A percentile compares a stretch with the other conserved stretches of the same genome.
Conservation (phyloP, 2,797 vertebrate genomes). For the Acipenser oxyrinchus region DNA sequence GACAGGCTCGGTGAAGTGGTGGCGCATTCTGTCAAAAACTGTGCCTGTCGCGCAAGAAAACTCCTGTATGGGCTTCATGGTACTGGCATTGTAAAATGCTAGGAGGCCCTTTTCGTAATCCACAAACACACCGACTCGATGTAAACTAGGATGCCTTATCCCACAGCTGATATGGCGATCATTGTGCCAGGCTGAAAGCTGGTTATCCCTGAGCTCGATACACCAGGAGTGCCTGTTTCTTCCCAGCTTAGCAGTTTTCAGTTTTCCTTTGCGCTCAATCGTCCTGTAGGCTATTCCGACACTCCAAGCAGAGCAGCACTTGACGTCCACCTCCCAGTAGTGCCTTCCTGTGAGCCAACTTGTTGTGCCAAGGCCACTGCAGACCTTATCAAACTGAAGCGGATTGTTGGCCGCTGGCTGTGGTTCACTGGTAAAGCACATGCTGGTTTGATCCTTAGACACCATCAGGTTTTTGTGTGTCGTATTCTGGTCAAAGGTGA, state of each 20-base stretch:
- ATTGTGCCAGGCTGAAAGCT: slow-evolving; percentile 54
- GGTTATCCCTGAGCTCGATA: slow-evolving; percentile 44
- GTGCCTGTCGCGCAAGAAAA: slow-evolving; percentile 43
- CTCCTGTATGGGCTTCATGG: slow-evolving; percentile 51
- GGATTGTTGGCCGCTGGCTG: slow-evolving; percentile 26
- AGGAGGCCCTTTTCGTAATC: slow-evolving; percentile 51
- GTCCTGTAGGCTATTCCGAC: slow-evolving; percentile 52
- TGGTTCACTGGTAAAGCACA: slow-evolving; percentile 32
- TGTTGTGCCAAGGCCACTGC: slow-evolving; percentile 44
- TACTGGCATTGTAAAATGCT: slow-evolving; percentile 49
- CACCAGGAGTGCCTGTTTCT: slow-evolving; percentile 62
- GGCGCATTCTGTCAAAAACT: slow-evolving; percentile 52
- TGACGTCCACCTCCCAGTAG: slow-evolving; percentile 57
- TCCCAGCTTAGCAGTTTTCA: slow-evolving; percentile 53
- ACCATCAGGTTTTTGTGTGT: slow-evolving; percentile 46
- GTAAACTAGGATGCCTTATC: slow-evolving; percentile 3
- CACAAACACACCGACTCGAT: slow-evolving; percentile 50
- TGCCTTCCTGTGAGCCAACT: slow-evolving; percentile 32
- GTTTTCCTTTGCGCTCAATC: slow-evolving; percentile 49
- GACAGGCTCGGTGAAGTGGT: slow-evolving; percentile 58
- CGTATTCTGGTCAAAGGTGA: slow-evolving; percentile 46
- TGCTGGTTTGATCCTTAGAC: slow-evolving; percentile 33
- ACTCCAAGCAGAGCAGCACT: slow-evolving; percentile 51
- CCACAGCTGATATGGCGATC: slow-evolving; percentile 39
- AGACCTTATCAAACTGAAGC: slow-evolving; percentile 59